A percentile compares a stretch with the other conserved stretches of the same genome.
Conservation (phyloP, 2,888 invertebrate genomes). For the Acanthoscelides obtectus region DNA sequence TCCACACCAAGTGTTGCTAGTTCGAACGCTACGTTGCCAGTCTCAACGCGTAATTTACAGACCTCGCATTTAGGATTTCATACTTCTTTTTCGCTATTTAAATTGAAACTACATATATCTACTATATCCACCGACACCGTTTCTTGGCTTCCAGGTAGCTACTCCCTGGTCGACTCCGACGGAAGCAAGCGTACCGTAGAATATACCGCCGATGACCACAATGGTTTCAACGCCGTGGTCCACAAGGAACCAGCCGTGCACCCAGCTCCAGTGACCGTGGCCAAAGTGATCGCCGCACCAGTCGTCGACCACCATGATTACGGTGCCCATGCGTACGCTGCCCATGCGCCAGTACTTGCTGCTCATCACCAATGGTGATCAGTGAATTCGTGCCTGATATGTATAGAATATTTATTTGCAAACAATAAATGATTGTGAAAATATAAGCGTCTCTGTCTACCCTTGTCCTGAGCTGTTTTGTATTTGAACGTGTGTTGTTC, state of each 20-base stretch:
- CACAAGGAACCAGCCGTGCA: constrained; percentile 40
- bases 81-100: too few relatives aligned
- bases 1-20: too few relatives aligned
- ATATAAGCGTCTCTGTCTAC: too few relatives aligned
- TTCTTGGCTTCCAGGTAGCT: constrained; percentile 28
- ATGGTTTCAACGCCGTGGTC: constrained; percentile 53
- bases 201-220: constrained; percentile 51
- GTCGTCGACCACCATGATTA: constrained; percentile 10
- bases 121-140: too few relatives aligned
- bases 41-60: too few relatives aligned
- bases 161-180: constrained; percentile 51
- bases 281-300: constrained; percentile 22
- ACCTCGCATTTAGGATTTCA: too few relatives aligned
- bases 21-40: too few relatives aligned
- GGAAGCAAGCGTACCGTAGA: constrained; percentile 51
- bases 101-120: too few relatives aligned
- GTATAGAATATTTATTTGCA: neutral
- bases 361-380: neutral
- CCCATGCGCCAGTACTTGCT: neutral
- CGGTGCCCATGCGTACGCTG: neutral
- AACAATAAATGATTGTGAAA: neutral
- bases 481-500: too few relatives aligned
- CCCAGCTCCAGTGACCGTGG: constrained; percentile 19
- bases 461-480: too few relatives aligned
- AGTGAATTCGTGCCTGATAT: neutral